Evolutionary conservation across 2,113 vertebrate species (phyloP), one percentile per base, ranked within the genome.

Genomic region (Herpetotheres cachinnans): DNA sequence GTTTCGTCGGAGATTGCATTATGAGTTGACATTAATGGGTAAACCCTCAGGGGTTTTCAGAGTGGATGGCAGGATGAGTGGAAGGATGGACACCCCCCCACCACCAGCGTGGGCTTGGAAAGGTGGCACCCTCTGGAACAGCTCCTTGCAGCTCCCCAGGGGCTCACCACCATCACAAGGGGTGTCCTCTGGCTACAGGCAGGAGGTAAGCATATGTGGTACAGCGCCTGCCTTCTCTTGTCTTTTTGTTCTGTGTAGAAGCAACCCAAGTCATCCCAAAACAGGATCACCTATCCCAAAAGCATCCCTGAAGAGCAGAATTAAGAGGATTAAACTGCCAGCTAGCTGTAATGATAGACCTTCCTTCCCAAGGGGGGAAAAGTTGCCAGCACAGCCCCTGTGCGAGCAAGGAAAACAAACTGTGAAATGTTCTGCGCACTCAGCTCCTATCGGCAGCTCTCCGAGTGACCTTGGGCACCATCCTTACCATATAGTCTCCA

Each of bases 1-100:
- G 30, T 49, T 92, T 56, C 36, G 29, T 24, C 1, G 1, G 61
- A 30, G 66, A 30, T 17, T 10, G 16, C 0, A 0, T 56, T 46
- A 8, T 17, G 11, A 66, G 14, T 38, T 70, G 52, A 22, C 6
- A 11, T 46, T 66, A 54, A 56, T 61, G 55, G 55, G 16, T 34
- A 79, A 65, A 46, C 21, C 29, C 36, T 61, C 19, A 3, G 46
- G 50, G 50, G 12, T 16, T 55, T 69, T 74, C 36, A 40, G 38
- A 86, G 26, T 2, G 5, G 49, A 62, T 24, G 46, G 29, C 36
- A 71, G 52, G 12, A 19, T 50, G 38, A 77, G 26, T 36, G 40
- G 49, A 89, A 78, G 40, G 59, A 11, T 26, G 49, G 59, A 44
- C 42, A 42, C 42, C 42, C 12, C 42, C 42, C 7, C 26, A 32